Evolutionary conservation across 2,888 invertebrate genomes (phyloP).

Genomic region (Acronicta alni): DNA sequence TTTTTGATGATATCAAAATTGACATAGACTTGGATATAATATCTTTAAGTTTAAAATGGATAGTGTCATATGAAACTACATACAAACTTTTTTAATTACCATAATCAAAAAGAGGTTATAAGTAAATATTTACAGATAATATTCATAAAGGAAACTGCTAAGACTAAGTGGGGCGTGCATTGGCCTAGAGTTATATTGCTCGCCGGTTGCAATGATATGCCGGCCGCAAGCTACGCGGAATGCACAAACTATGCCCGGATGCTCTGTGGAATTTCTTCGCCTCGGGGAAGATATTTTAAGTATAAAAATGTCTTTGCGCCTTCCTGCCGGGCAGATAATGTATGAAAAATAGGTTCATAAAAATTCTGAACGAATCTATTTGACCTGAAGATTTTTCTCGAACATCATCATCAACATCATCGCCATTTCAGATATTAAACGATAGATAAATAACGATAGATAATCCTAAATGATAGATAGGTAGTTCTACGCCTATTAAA

Average conservation of each 20-base stretch:
- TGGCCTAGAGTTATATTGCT: slow-evolving; percentile 51
- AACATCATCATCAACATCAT: too few species aligned
- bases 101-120: too few species aligned
- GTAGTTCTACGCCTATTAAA: too few species aligned
- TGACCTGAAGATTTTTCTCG: slow-evolving; percentile 29
- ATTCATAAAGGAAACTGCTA: slow-evolving; percentile 59
- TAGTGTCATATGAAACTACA: too few species aligned
- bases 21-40: too few species aligned
- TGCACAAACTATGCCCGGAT: slow-evolving; percentile 72
- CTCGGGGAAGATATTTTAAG: slow-evolving; percentile 68
- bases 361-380: slow-evolving; percentile 28
- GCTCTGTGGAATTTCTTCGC: slow-evolving; percentile 67
- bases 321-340: slow-evolving; percentile 46
- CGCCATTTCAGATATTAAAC: too few species aligned
- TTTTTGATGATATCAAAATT: too few species aligned
- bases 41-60: too few species aligned
- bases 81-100: too few species aligned
- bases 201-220: slow-evolving; percentile 63
- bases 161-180: slow-evolving; percentile 53
- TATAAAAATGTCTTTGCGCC: slow-evolving; percentile 66
- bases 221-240: slow-evolving; percentile 69
- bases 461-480: too few species aligned
- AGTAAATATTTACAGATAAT: slow-evolving; percentile 60
- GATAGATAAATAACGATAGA: too few species aligned
- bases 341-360: slow-evolving; percentile 48